These are phyloP conservation scores for Cryptus viduatorius DNA, from an alignment of 2,888 invertebrate species.

Conservation along the genomic window DNA sequence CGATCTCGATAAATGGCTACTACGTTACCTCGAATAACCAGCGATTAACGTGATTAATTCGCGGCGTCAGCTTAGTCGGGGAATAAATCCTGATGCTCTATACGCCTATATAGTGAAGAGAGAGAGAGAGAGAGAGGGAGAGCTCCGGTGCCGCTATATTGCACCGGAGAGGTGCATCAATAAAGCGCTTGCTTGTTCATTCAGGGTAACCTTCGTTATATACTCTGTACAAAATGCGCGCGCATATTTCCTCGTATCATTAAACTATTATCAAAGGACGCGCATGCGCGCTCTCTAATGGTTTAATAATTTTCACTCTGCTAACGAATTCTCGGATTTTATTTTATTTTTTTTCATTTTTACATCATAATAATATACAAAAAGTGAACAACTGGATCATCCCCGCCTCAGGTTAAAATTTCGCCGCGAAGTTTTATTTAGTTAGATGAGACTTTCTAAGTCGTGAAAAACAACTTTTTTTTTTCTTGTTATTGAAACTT, in stretches of 20 bases:
- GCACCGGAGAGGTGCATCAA: conserved; percentile 51
- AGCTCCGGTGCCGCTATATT: conserved; percentile 13
- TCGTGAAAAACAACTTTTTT: not conserved
- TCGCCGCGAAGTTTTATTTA: not conserved
- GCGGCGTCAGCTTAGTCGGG: conserved; percentile 59
- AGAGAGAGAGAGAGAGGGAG: conserved; percentile 1
- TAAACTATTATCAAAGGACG: conserved; percentile 36
- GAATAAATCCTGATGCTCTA: conserved; percentile 62
- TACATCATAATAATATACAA: not conserved
- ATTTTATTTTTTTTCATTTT: not conserved
- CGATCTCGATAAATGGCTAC: conserved; percentile 66
- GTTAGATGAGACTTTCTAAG: not conserved
- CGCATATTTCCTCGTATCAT: conserved; percentile 42
- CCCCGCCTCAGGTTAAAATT: not conserved
- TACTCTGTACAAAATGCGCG: conserved; percentile 50
- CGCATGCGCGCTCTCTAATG: conserved; percentile 53
- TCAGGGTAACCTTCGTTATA: conserved; percentile 51
- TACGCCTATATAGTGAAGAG: conserved; percentile 15
- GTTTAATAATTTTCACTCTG: conserved; percentile 70
- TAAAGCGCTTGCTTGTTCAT: conserved; percentile 60
- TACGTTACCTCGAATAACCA: conserved; percentile 62
- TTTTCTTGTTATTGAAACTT: not conserved
- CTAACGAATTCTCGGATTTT: conserved; percentile 15
- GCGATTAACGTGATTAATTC: conserved; percentile 71
- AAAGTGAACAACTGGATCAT: not conserved